phyloP scores from a whole-genome alignment of 2,888 invertebrate species.

The Drosophila prolongata region DNA sequence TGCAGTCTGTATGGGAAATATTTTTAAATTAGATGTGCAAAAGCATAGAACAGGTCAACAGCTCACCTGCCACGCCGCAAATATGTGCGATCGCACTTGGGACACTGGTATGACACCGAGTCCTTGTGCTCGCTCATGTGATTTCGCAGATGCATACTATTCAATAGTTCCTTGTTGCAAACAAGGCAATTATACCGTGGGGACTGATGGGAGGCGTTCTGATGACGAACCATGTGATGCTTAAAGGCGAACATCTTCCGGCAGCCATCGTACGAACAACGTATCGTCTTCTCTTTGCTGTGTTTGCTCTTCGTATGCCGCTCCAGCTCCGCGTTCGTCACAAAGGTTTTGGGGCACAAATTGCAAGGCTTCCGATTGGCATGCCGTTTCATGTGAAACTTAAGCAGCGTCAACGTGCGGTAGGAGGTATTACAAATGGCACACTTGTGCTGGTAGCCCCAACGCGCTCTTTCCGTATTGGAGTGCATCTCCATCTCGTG shows the following conservation, averaged over 20 bases:
- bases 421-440: slow-evolving; percentile 70
- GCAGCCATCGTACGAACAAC: slow-evolving; percentile 65
- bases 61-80: slow-evolving; percentile 70
- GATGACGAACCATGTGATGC: slow-evolving; percentile 77
- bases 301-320: slow-evolving; percentile 48
- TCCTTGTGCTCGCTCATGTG: slow-evolving; percentile 66
- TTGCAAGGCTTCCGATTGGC: slow-evolving; percentile 54
- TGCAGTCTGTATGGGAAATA: slow-evolving; percentile 53
- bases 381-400: slow-evolving; percentile 76
- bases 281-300: slow-evolving; percentile 47
- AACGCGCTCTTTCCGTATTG: slow-evolving; percentile 29
- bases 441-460: slow-evolving; percentile 62
- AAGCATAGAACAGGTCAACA: no score
- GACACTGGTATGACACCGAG: slow-evolving; percentile 63
- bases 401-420: slow-evolving; percentile 66
- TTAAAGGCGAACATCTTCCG: slow-evolving; percentile 69
- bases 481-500: slow-evolving; percentile 60
- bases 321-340: slow-evolving; percentile 54
- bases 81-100: slow-evolving; percentile 65
- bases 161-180: slow-evolving; percentile 62
- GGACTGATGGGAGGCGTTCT: slow-evolving; percentile 62
- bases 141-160: slow-evolving; percentile 53
- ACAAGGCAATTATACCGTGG: slow-evolving; percentile 56
- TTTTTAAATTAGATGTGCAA: not conserved
- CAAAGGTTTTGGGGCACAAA: slow-evolving; percentile 62